Evolutionary conservation across 2,113 vertebrate genomes (phyloP).

Genomic region (Myrmecobius fasciatus): DNA sequence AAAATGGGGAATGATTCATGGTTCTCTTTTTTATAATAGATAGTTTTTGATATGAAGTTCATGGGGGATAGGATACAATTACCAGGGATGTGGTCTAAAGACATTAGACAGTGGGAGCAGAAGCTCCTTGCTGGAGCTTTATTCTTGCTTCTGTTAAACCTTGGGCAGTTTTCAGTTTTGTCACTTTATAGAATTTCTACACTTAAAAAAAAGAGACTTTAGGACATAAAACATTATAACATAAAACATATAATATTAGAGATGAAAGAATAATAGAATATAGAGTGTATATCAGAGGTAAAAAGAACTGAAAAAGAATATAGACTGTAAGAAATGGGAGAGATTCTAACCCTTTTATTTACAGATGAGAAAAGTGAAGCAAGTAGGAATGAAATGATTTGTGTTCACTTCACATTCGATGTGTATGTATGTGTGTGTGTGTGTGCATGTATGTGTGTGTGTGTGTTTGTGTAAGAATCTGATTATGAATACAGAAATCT

Average conservation of each 20-base stretch:
- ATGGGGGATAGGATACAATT: constrained; percentile 50
- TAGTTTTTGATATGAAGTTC: constrained; percentile 53
- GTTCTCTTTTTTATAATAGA: constrained; percentile 67
- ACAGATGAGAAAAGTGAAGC: neutral
- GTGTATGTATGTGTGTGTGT: no score
- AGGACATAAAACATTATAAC: neutral
- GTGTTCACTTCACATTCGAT: neutral
- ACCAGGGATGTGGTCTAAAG: constrained; percentile 15
- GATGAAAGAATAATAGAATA: neutral
- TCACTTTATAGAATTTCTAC: neutral
- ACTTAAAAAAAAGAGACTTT: neutral
- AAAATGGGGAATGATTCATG: constrained; percentile 80
- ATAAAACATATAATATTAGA: neutral
- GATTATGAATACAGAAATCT: neutral
- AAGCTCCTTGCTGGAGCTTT: constrained; percentile 2
- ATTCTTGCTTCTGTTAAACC: constrained; percentile 54
- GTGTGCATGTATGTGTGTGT: no score
- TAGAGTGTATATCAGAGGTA: neutral
- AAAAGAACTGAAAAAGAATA: neutral
- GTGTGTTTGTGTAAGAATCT: neutral
- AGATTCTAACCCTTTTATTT: neutral
- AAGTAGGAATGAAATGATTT: neutral
- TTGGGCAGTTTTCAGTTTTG: neutral
- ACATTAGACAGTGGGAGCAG: neutral
- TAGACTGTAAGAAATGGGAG: neutral